A percentile compares a stretch with the other conserved stretches of the same genome.
Conservation (phyloP, 2,888 invertebrate genomes). For the Rhabditoides inermis region DNA sequence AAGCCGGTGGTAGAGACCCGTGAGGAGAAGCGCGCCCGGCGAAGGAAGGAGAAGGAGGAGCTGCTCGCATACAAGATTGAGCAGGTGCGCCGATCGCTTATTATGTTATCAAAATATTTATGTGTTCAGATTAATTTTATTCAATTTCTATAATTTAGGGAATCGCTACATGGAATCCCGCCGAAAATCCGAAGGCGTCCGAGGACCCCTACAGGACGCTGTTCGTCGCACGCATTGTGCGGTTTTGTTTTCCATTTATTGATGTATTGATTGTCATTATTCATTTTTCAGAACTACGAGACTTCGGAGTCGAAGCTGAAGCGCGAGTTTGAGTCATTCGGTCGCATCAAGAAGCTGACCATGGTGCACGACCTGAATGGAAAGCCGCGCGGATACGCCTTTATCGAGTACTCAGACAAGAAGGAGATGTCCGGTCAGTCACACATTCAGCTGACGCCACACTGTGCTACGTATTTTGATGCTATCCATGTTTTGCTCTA, state of each 20-base stretch:
- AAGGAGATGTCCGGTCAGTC: slow-evolving; percentile 99
- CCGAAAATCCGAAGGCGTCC: slow-evolving; percentile 67
- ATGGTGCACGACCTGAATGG: slow-evolving; percentile 64
- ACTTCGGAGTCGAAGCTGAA: slow-evolving; percentile 93
- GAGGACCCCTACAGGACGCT: slow-evolving; percentile 91
- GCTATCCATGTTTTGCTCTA: too few species aligned
- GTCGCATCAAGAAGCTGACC: slow-evolving; percentile 84
- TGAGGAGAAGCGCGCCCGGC: slow-evolving; percentile 64
- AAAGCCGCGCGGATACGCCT: slow-evolving; percentile 96
- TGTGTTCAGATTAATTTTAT: too few species aligned
- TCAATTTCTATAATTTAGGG: slow-evolving; percentile 69
- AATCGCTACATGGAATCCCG: slow-evolving; percentile 76
- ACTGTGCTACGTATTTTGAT: too few species aligned
- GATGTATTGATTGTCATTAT: background rate
- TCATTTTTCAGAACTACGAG: slow-evolving; percentile 83
- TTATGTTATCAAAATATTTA: too few species aligned
- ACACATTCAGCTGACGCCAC: too few species aligned
- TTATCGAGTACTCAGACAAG: slow-evolving; percentile 98
- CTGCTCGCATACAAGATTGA: slow-evolving; percentile 86
- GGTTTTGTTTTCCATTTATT: slow-evolving; percentile 54
- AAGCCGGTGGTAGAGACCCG: slow-evolving; percentile 87
- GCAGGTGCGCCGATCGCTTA: too few species aligned
- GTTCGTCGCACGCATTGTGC: slow-evolving; percentile 88
- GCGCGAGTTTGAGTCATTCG: slow-evolving; percentile 95
- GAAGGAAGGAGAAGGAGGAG: slow-evolving; percentile 80